Conservation (phyloP, 2,113 vertebrate genomes). For the Circaetus cinerascens region DNA sequence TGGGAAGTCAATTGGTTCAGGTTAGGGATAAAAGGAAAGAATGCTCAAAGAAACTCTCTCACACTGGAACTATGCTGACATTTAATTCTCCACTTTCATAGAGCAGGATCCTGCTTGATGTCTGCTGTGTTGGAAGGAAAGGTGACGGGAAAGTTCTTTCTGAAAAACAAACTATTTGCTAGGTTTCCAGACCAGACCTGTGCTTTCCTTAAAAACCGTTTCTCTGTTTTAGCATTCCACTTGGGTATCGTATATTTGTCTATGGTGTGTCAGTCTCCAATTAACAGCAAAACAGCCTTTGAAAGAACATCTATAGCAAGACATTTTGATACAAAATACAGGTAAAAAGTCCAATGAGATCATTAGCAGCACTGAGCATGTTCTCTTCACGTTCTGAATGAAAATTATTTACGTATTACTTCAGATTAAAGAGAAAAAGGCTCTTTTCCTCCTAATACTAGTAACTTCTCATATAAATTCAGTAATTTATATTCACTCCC, state of each 20-base stretch:
- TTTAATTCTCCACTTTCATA: not conserved
- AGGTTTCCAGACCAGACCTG: not conserved
- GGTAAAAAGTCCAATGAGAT: not conserved
- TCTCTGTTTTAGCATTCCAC: not conserved
- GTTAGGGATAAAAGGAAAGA: not conserved
- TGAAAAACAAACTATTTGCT: not conserved
- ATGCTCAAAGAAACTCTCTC: not conserved
- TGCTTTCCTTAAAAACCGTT: not conserved
- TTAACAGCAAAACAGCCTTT: not conserved
- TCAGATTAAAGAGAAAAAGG: not conserved
- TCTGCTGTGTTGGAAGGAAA: not conserved
- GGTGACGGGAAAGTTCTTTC: not conserved
- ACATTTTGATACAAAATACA: not conserved
- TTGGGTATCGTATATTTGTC: accelerated
- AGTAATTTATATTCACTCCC: not conserved
- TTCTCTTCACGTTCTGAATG: not conserved
- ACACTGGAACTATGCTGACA: not conserved
- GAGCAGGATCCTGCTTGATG: not conserved
- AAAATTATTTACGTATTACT: not conserved
- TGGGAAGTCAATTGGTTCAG: not conserved
- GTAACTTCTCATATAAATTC: not conserved
- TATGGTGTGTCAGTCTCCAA: not conserved
- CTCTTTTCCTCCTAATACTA: not conserved
- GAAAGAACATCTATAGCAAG: not conserved
- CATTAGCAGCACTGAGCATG: not conserved